Base-by-base conservation (phyloP, 2,113 vertebrate genomes). In the Pomatorhinus ruficollis region DNA sequence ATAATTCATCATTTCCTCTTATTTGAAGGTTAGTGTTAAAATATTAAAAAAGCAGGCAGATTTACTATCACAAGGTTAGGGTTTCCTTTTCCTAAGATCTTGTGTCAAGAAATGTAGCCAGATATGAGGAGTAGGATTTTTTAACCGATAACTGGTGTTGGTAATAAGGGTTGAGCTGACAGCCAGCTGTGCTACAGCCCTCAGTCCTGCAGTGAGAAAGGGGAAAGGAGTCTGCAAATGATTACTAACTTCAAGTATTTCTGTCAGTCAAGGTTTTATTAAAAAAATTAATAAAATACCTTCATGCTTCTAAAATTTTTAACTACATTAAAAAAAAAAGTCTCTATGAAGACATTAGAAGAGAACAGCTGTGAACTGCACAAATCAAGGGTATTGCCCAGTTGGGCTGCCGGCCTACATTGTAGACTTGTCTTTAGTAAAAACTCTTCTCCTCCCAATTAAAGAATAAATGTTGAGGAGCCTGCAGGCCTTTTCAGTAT, bases 381-480 rank as follows among this genome's bases (percentile, higher is more conserved):
- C 87, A 98, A 98, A 98, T 98, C 97, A 98, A 98, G 97, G 86
- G 78, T 97, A 96, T 83, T 97, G 97, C 97, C 97, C 97, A 97
- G 98, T 97, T 98, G 97, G 98, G 97, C 95, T 97, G 97, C 97
- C 97, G 23, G 97, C 97, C 98, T 98, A 98, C 97, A 97, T 98
- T 98, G 97, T 98, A 95, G 96, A 98, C 94, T 90, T 83, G 70
- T 97, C 97, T 98, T 97, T 93, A 96, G 95, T 95, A 96, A 97
- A 97, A 98, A 96, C 97, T 97, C 95, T 97, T 97, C 97, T 97
- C 93, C 94, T 97, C 93, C 97, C 96, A 98, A 98, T 98, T 98
- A 98, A 97, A 97, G 96, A 97, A 98, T 88, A 98, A 98, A 98
- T 97, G 95, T 95, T 97, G 97, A 95, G 96, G 77, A 91, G 87